phyloP scores from a whole-genome alignment of 2,888 invertebrate genomes.

The Pyralis farinalis region DNA sequence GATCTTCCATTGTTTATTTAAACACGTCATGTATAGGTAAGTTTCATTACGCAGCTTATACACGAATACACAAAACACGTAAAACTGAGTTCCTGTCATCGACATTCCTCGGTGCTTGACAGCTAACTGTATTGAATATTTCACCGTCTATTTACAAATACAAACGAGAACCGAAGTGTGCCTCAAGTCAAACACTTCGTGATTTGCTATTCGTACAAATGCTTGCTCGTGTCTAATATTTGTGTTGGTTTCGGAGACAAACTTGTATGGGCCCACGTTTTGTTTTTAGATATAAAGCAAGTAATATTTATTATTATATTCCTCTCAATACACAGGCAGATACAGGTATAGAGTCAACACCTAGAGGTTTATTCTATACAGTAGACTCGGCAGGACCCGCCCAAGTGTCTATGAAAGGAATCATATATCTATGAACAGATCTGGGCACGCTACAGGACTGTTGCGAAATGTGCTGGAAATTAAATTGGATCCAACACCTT shows the following conservation, averaged over 20 bases:
- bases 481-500: too few relatives aligned
- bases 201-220: constrained; percentile 69
- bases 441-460: too few relatives aligned
- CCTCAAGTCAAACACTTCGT: constrained; percentile 62
- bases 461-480: too few relatives aligned
- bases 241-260: constrained; percentile 71
- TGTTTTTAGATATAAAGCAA: constrained; percentile 19
- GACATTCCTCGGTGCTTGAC: constrained; percentile 54
- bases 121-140: constrained; percentile 67
- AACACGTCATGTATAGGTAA: too few relatives aligned
- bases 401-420: too few relatives aligned
- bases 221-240: constrained; percentile 68
- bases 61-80: neutral
- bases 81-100: neutral
- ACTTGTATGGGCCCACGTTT: constrained; percentile 46
- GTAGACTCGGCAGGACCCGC: too few relatives aligned
- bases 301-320: too few relatives aligned
- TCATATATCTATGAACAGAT: too few relatives aligned
- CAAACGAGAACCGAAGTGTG: constrained; percentile 53
- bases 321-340: too few relatives aligned
- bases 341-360: too few relatives aligned
- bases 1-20: too few relatives aligned
- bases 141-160: constrained; percentile 63
- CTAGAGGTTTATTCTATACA: too few relatives aligned
- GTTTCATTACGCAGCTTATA: neutral